Conservation (phyloP, 2,888 invertebrate genomes). For the Watsonalla binaria region DNA sequence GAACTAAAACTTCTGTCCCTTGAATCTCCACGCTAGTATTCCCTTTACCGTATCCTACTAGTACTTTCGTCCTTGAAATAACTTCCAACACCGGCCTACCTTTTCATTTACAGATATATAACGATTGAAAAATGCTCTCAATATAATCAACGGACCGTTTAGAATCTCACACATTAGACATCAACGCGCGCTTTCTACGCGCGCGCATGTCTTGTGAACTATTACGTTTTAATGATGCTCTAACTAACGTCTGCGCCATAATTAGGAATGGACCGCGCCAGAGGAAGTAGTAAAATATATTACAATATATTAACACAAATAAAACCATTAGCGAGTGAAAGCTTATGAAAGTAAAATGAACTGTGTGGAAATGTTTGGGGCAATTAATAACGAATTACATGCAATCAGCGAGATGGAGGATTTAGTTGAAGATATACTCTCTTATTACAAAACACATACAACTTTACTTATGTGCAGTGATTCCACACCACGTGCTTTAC, state of each 20-base stretch:
- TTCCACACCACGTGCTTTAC: too few relatives aligned
- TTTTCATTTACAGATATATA: too few relatives aligned
- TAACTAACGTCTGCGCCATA: not conserved
- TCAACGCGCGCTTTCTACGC: constrained; percentile 23
- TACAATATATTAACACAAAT: not conserved
- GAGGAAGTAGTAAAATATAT: not conserved
- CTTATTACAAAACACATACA: too few relatives aligned
- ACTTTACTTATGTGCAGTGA: too few relatives aligned
- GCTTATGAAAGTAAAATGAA: not conserved
- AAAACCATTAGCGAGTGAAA: not conserved
- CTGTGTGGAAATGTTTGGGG: constrained; percentile 8
- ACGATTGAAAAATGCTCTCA: not conserved
- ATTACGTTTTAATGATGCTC: not conserved
- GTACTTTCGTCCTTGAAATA: too few relatives aligned
- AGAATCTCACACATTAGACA: constrained; percentile 24
- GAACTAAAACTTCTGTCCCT: too few relatives aligned
- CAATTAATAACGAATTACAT: constrained; percentile 12
- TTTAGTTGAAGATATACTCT: too few relatives aligned
- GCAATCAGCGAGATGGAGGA: too few relatives aligned
- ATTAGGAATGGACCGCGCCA: not conserved
- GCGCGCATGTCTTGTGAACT: not conserved
- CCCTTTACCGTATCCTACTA: too few relatives aligned
- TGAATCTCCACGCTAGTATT: too few relatives aligned
- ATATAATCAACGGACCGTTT: not conserved
- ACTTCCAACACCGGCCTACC: too few relatives aligned